Conservation (phyloP, 2,113 vertebrate genomes). For the Larimichthys crocea region DNA sequence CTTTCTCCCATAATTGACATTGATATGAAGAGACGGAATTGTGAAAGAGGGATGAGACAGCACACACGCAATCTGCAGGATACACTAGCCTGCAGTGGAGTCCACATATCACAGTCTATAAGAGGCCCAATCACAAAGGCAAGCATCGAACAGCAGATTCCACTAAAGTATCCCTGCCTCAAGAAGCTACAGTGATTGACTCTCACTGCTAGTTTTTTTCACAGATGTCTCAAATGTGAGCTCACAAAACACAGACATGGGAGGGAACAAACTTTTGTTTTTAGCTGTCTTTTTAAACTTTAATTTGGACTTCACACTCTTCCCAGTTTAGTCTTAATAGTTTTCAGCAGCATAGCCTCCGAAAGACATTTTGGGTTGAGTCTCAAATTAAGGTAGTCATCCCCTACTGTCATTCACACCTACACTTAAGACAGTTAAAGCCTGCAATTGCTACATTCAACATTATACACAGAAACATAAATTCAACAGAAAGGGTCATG, state of each 20-base stretch:
- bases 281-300: slow-evolving; percentile 57
- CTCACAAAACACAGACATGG: neutral
- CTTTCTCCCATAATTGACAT: slow-evolving; percentile 51
- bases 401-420: slow-evolving; percentile 33
- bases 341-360: slow-evolving; percentile 35
- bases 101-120: slow-evolving; percentile 64
- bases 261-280: slow-evolving; percentile 31
- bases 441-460: slow-evolving; percentile 15
- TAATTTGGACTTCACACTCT: slow-evolving; percentile 58
- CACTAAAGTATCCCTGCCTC: slow-evolving; percentile 48
- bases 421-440: slow-evolving; percentile 30
- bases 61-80: slow-evolving; percentile 53
- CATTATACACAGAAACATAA: slow-evolving; percentile 35
- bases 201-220: slow-evolving; percentile 35
- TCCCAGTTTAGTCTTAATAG: slow-evolving; percentile 19
- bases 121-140: slow-evolving; percentile 60
- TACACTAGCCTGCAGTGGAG: slow-evolving; percentile 53
- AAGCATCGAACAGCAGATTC: slow-evolving; percentile 57
- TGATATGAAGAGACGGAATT: slow-evolving; percentile 53
- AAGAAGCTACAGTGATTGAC: slow-evolving; percentile 29
- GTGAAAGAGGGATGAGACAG: slow-evolving; percentile 51
- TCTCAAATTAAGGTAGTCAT: slow-evolving; percentile 59
- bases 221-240: slow-evolving; percentile 35
- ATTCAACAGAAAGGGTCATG: slow-evolving; percentile 32
- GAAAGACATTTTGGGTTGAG: slow-evolving; percentile 51